These are phyloP conservation scores for Eilema depressum DNA, from an alignment of 2,888 invertebrate species.

Conservation along the genomic window DNA sequence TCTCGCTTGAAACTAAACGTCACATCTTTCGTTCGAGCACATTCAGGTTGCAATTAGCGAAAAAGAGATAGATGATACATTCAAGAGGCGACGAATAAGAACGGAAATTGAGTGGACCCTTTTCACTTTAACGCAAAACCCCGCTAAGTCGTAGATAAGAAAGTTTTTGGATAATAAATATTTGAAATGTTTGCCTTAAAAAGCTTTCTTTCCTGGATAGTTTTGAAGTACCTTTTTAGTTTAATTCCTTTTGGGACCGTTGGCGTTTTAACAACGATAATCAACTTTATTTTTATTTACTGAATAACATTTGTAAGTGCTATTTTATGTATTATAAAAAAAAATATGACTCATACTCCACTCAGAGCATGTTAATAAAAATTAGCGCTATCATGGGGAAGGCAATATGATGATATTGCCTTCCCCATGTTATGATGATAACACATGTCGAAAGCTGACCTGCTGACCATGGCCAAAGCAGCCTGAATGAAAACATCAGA, in stretches of 20 bases:
- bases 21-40: conserved; percentile 40
- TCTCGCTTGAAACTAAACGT: conserved; percentile 50
- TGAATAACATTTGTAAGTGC: background rate
- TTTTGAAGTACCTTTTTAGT: conserved; percentile 1
- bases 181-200: conserved; percentile 29
- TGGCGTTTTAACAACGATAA: background rate
- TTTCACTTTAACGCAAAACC: conserved; percentile 60
- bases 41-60: conserved; percentile 29
- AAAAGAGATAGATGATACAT: conserved; percentile 49
- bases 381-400: too few relatives aligned
- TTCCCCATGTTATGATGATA: too few relatives aligned
- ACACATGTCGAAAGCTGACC: too few relatives aligned
- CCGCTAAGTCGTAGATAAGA: conserved; percentile 39
- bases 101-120: conserved; percentile 75
- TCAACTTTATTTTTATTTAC: background rate
- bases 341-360: too few relatives aligned
- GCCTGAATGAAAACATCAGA: too few relatives aligned
- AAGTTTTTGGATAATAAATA: conserved; percentile 46
- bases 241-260: conserved; percentile 7
- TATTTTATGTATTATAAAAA: too few relatives aligned
- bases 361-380: too few relatives aligned
- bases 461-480: too few relatives aligned
- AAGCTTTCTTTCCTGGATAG: conserved; percentile 14
- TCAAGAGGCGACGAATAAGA: conserved; percentile 49
- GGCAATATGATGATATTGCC: too few relatives aligned